Base-by-base conservation (phyloP, 2,113 vertebrate species). In the Gallinago paraguaiae region DNA sequence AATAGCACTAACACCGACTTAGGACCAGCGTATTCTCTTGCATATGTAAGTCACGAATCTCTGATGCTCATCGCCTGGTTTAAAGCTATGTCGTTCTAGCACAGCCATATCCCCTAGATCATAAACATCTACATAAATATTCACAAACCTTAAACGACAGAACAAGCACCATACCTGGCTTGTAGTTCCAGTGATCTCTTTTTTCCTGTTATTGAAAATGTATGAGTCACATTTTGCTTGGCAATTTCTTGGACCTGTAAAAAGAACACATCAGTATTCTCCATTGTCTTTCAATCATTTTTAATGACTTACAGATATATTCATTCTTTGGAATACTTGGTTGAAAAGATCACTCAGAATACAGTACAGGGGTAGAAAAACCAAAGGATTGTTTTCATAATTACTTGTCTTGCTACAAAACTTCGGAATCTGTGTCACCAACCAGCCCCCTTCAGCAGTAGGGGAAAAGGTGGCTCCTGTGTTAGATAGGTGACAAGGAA, bases 121-220 rank as follows among this genome's bases (percentile, higher is more conserved):
- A 78, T 7, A n/a, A 33, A 75, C 59, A 57, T 24, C 60, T 53
- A 28, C 30, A 37, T 12, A 46, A 57, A 78, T 11, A 68, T 39
- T 27, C 16, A 54, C 30, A 68, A 85, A 65, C 10, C 16, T 59
- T 1, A 2, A 61, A 85, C 88, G 80, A 25, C n/a, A 33, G 51
- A 87, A 61, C 6, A 71, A 87, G 13, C 33, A 41, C 39, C 27
- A 13, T 98, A 99, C 99, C 99, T 99, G 82, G 99, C 98, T 75
- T 99, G 99, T 20, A 99, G 98, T 91, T 99, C 99, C 91, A 99
- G 97, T 2, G 98, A 99, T 60, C 99, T 98, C 85, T 98, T 99
- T 93, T 98, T 99, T 67, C 99, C 99, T 3, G 97, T 98, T 92
- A 99, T 98, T 80, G 98, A 98, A 92, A 99, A 99, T 0, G 99